Conservation (phyloP, 2,888 invertebrate genomes). For the Agrotis exclamationis region DNA sequence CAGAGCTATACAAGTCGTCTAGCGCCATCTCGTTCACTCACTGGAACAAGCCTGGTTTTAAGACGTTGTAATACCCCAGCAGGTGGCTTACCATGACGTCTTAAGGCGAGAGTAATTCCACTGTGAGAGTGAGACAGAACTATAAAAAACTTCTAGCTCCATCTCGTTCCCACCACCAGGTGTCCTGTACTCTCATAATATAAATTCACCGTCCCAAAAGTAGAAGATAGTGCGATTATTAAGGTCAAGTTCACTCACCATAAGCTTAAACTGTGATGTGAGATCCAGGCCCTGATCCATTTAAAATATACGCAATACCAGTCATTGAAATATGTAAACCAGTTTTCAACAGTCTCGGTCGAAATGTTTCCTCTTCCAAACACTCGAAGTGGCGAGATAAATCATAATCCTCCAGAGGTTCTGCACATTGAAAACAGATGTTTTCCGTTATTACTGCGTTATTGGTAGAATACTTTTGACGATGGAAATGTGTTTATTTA, state of each 20-base stretch:
- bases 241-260: neutral
- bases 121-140: too few relatives aligned
- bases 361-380: slow-evolving; percentile 38
- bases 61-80: too few relatives aligned
- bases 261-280: neutral
- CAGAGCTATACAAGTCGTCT: too few relatives aligned
- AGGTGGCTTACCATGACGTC: too few relatives aligned
- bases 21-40: too few relatives aligned
- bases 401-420: slow-evolving; percentile 54
- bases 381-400: slow-evolving; percentile 43
- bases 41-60: too few relatives aligned
- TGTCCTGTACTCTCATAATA: too few relatives aligned
- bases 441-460: slow-evolving; percentile 51
- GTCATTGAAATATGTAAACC: slow-evolving; percentile 19
- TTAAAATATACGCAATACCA: slow-evolving; percentile 12
- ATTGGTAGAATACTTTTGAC: slow-evolving; percentile 46
- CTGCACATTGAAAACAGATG: slow-evolving; percentile 57
- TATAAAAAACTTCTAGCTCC: too few relatives aligned
- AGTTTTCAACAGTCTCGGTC: slow-evolving; percentile 44
- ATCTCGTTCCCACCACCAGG: too few relatives aligned
- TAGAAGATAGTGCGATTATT: too few relatives aligned
- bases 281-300: neutral
- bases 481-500: slow-evolving; percentile 32
- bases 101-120: too few relatives aligned
- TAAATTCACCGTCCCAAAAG: too few relatives aligned